Percentiles rank a stretch among this genome's conserved stretches.
These are phyloP conservation scores for Drosophila melanogaster DNA, from an alignment of 1,140 invertebrate genomes.

Conservation along the genomic window Release_6_plus_ISO1_MT NC_004354.4:7478001-7478500, in stretches of 20 bases:
- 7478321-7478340: slow-evolving; percentile 10
- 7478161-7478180: too few species aligned
- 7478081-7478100: not conserved
- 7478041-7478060: not conserved
- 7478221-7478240: too few species aligned
- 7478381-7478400: slow-evolving; percentile 72
- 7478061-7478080: not conserved
- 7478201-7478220: too few species aligned
- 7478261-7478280: not conserved
- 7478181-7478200: too few species aligned
- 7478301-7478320: too few species aligned
- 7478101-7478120: not conserved
- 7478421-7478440: slow-evolving; percentile 54
- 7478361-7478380: slow-evolving; percentile 53
- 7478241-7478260: too few species aligned
- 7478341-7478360: slow-evolving; percentile 32
- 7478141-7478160: not conserved
- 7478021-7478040: slow-evolving; percentile 11
- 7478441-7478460: slow-evolving; percentile 5
- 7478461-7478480: not conserved
- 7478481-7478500: not conserved
- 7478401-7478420: slow-evolving; percentile 75
- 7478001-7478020: slow-evolving; percentile 58
- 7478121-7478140: not conserved
- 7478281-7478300: not conserved